phyloP scores from a whole-genome alignment of 2,113 vertebrate species.

The Leiothrix lutea region DNA sequence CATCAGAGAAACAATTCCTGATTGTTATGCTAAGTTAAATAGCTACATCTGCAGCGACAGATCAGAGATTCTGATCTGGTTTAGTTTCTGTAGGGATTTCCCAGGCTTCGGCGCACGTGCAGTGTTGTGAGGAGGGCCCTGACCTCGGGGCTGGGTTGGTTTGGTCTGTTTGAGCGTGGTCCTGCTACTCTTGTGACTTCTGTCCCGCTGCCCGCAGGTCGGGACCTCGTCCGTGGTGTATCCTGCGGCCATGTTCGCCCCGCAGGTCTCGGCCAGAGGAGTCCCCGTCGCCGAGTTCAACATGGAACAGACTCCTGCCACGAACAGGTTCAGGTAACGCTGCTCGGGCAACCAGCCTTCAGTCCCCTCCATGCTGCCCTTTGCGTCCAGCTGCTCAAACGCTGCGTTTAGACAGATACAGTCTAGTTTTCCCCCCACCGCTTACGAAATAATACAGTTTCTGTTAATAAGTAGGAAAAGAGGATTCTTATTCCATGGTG shows the following conservation, averaged over 20 bases:
- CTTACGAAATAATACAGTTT: rapidly evolving
- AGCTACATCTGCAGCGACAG: not conserved
- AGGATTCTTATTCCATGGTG: not conserved
- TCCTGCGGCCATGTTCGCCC: constrained; percentile 94
- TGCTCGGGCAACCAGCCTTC: too few relatives aligned
- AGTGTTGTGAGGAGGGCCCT: not conserved
- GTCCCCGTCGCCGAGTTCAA: constrained; percentile 95
- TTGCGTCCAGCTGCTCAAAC: rapidly evolving
- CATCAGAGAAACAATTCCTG: not conserved
- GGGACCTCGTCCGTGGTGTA: constrained; percentile 95
- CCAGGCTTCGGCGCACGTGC: too few relatives aligned
- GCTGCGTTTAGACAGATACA: rapidly evolving
- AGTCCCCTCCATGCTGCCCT: not conserved
- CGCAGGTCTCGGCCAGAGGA: constrained; percentile 88
- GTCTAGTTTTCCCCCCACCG: not conserved
- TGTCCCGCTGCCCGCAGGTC: constrained; percentile 72
- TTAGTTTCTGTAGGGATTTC: not conserved
- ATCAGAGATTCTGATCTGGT: not conserved
- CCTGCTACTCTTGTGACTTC: rapidly evolving
- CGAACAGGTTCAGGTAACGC: constrained; percentile 83
- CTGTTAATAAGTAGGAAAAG: not conserved
- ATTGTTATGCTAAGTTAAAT: rapidly evolving
- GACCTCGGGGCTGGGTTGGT: not conserved
- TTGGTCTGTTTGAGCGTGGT: not conserved
- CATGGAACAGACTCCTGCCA: constrained; percentile 81